A percentile compares a stretch with the other conserved stretches of the same genome.
These are phyloP conservation scores for Agrotis puta DNA, from an alignment of 2,888 invertebrate genomes.

Conservation along the genomic window DNA sequence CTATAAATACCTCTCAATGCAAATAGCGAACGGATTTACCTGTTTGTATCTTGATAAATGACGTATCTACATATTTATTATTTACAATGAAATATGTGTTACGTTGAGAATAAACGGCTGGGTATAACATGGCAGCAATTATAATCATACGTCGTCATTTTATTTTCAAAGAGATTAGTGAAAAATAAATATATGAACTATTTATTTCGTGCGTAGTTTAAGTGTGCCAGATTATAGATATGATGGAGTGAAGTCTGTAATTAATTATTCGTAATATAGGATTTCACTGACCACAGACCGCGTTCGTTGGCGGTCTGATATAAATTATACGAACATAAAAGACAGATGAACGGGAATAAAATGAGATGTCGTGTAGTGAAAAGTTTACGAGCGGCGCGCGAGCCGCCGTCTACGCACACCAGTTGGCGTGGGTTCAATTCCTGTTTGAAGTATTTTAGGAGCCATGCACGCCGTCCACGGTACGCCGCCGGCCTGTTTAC, in stretches of 20 bases:
- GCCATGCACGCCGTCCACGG: constrained; percentile 80
- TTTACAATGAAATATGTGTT: constrained; percentile 50
- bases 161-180: constrained; percentile 23
- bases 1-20: constrained; percentile 66
- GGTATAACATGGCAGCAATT: constrained; percentile 29
- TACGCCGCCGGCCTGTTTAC: constrained; percentile 85
- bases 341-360: constrained; percentile 82
- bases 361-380: constrained; percentile 86
- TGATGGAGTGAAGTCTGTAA: constrained; percentile 23
- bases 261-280: constrained; percentile 71
- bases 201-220: constrained; percentile 20
- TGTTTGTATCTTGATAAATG: constrained; percentile 56
- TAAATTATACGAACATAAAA: constrained; percentile 84
- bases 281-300: constrained; percentile 67
- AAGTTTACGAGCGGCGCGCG: constrained; percentile 85
- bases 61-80: constrained; percentile 47
- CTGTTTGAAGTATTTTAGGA: constrained; percentile 89
- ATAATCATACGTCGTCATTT: constrained; percentile 29
- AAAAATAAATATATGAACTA: constrained; percentile 12
- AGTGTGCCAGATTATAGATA: constrained; percentile 30
- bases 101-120: constrained; percentile 46
- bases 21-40: constrained; percentile 67
- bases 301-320: constrained; percentile 60
- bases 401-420: constrained; percentile 88
- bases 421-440: constrained; percentile 89